These are phyloP conservation scores for Liasis olivaceus DNA, from an alignment of 2,797 vertebrate genomes.

Conservation along the genomic window DNA sequence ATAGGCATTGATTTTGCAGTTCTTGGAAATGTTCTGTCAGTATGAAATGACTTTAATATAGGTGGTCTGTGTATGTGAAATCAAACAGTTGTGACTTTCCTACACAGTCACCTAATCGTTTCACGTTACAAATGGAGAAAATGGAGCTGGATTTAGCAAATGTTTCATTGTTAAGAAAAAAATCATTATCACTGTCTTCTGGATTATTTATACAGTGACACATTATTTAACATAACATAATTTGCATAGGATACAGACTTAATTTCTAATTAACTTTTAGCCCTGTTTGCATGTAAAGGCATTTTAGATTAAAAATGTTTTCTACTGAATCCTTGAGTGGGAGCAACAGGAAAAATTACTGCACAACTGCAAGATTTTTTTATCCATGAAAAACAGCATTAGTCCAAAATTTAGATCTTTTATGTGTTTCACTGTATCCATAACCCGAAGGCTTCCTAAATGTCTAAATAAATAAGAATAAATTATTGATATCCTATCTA, in stretches of 20 bases:
- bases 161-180: constrained; percentile 67
- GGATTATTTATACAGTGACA: constrained; percentile 65
- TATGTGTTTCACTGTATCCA: background rate
- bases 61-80: constrained; percentile 26
- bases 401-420: constrained; percentile 29
- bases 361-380: constrained; percentile 52
- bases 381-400: constrained; percentile 49
- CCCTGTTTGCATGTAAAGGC: constrained; percentile 52
- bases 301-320: constrained; percentile 62
- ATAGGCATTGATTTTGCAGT: background rate
- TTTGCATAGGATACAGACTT: constrained; percentile 59
- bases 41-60: constrained; percentile 29
- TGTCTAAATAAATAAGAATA: background rate
- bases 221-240: constrained; percentile 63
- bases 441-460: background rate
- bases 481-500: background rate
- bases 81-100: constrained; percentile 54
- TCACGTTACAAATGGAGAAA: constrained; percentile 58
- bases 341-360: constrained; percentile 56
- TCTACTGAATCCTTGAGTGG: constrained; percentile 47
- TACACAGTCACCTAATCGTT: constrained; percentile 62
- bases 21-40: constrained; percentile 32
- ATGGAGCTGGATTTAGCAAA: constrained; percentile 66
- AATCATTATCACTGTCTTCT: constrained; percentile 59
- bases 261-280: constrained; percentile 71